Evolutionary conservation across 2,888 invertebrate genomes (phyloP), one percentile per base, ranked within the genome.

Genomic region (Osmoderma eremita): DNA sequence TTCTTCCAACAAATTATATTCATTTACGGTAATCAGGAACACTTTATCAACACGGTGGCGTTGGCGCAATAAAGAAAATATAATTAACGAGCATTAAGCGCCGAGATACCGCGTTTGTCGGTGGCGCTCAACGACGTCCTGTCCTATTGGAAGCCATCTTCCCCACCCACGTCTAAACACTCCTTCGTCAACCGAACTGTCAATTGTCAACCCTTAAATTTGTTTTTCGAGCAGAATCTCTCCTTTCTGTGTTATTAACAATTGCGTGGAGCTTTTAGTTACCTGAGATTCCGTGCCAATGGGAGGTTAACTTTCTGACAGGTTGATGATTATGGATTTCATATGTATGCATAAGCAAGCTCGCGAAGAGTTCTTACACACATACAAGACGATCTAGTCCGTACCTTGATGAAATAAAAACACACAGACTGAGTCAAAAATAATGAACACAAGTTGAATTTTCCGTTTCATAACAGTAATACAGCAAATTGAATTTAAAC

Each of bases 41-140:
- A 48, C 48, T 48, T 48, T 48, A 18, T 6, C 4, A 20, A 12
- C 18, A 30, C 10, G 18, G 8, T 10, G 17, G 17, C 12, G n/a
- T n/a, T n/a, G n/a, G 48, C 20, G 20, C 12, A 18, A 18, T 20
- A n/a, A n/a, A n/a, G n/a, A 20, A 48, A 48, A 48, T 48, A 48
- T 48, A 48, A 48, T 48, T 48, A 48, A 12, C 12, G 48, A 48
- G n/a, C n/a, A n/a, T n/a, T n/a, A n/a, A n/a, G n/a, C n/a, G n/a
- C n/a, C n/a, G n/a, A n/a, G n/a, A 30, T 30, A 10, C 8, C 10
- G 30, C 30, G 30, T 30, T 30, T 30, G 30, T 30, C 5, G 10
- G 30, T 10, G 3, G 30, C 10, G n/a, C n/a, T n/a, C n/a, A n/a
- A n/a, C 30, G 30, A 1, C 30, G 30, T 6, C 30, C 8, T 30